Evolutionary conservation across 2,113 vertebrate genomes (phyloP).

Genomic region (Cyphotilapia sp.): DNA sequence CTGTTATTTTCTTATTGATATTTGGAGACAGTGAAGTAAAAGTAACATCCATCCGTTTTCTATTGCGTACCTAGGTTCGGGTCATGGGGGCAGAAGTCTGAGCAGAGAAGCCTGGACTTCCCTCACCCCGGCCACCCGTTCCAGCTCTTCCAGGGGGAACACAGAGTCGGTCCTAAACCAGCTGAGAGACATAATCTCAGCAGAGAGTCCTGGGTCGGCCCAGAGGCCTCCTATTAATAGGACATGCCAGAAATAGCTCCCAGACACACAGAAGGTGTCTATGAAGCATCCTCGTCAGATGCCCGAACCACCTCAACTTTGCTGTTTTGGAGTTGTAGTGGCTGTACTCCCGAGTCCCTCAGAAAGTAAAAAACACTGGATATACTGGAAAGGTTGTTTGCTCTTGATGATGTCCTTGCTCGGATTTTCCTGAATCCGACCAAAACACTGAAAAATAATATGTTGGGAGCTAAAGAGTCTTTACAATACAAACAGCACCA

Average conservation of each 20-base stretch:
- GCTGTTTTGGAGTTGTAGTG: background rate
- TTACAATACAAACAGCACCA: background rate
- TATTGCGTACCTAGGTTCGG: background rate
- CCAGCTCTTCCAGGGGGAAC: background rate
- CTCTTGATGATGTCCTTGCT: background rate
- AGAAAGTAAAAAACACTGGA: background rate
- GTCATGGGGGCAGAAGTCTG: background rate
- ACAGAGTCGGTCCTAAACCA: background rate
- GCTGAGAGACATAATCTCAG: background rate
- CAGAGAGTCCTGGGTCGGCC: background rate
- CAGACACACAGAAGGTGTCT: background rate
- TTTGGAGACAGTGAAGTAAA: background rate
- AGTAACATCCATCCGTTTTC: background rate
- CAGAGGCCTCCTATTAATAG: background rate
- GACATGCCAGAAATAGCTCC: background rate
- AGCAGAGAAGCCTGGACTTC: background rate
- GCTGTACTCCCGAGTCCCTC: background rate
- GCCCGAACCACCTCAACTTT: background rate
- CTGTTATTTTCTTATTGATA: background rate
- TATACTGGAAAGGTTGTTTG: background rate
- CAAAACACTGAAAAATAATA: background rate
- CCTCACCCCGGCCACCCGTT: background rate
- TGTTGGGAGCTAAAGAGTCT: background rate
- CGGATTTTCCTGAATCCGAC: background rate
- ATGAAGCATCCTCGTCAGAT: background rate